phyloP scores from a whole-genome alignment of 2,113 vertebrate species.

The Montifringilla adamsi region DNA sequence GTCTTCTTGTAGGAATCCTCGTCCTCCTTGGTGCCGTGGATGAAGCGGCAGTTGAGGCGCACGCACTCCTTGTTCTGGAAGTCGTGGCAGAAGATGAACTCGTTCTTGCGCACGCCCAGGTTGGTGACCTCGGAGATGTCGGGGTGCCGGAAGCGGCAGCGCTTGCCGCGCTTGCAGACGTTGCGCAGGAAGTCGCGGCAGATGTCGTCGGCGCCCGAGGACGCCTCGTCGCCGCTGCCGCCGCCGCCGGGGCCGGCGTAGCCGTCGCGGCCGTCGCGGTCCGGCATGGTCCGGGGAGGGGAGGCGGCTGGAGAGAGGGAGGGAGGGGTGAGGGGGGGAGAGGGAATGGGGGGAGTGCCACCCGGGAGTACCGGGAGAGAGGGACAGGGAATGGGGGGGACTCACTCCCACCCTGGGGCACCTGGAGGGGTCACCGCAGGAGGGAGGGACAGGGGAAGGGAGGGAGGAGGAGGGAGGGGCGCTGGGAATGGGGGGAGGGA shows the following conservation, averaged over 20 bases:
- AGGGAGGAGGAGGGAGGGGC: too few species aligned
- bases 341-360: too few species aligned
- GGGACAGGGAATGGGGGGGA: too few species aligned
- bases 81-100: constrained; percentile 98
- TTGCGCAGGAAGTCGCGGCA: constrained; percentile 95
- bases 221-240: constrained; percentile 73
- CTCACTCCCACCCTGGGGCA: too few species aligned
- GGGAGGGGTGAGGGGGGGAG: too few species aligned
- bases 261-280: constrained; percentile 87
- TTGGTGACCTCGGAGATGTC: constrained; percentile 92
- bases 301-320: too few species aligned
- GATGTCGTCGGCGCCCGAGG: constrained; percentile 72
- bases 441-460: too few species aligned
- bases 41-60: constrained; percentile 92
- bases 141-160: constrained; percentile 93
- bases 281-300: neutral
- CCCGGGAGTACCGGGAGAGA: too few species aligned
- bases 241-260: constrained; percentile 56
- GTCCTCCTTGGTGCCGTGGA: constrained; percentile 94
- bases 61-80: constrained; percentile 96
- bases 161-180: constrained; percentile 94
- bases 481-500: neutral
- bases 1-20: constrained; percentile 97
- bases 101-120: constrained; percentile 93
- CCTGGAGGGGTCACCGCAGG: constrained; percentile 30